A percentile compares a stretch with the other conserved stretches of the same genome.
Evolutionary conservation across 2,797 vertebrate species (phyloP).

Genomic region (Pelodytes ibericus): DNA sequence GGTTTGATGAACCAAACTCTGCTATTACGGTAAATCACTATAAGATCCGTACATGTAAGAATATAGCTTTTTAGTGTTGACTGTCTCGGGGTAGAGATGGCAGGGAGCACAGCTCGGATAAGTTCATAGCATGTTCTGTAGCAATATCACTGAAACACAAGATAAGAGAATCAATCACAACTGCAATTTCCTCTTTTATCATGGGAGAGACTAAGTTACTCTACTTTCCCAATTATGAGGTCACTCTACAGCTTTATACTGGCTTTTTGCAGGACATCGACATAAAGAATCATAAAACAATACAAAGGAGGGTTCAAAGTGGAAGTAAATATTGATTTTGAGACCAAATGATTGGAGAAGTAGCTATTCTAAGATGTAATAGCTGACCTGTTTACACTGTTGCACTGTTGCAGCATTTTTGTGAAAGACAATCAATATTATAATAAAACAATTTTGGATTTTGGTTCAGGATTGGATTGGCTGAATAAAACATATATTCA

Average conservation of each 20-base stretch:
- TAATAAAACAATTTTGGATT: no score
- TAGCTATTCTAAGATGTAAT: no score
- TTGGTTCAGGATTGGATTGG: no score
- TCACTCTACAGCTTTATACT: not conserved
- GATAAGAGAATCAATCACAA: not conserved
- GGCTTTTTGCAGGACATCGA: not conserved
- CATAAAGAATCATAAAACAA: not conserved
- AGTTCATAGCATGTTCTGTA: not conserved
- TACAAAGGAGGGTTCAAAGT: not conserved
- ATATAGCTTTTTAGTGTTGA: no score
- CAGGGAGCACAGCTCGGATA: not conserved
- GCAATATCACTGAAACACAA: not conserved
- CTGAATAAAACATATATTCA: no score
- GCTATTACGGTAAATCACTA: no score
- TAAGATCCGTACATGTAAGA: no score
- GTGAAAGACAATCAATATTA: no score
- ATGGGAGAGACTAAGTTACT: not conserved
- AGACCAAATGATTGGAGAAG: not conserved
- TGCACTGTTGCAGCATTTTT: no score
- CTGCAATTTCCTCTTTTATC: slow-evolving; percentile 6
- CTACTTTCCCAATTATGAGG: not conserved
- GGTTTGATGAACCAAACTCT: no score
- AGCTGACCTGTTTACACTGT: no score
- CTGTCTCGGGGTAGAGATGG: no score
- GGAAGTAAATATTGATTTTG: not conserved